Conservation (phyloP, 2,888 invertebrate genomes). For the Papilio demoleus region DNA sequence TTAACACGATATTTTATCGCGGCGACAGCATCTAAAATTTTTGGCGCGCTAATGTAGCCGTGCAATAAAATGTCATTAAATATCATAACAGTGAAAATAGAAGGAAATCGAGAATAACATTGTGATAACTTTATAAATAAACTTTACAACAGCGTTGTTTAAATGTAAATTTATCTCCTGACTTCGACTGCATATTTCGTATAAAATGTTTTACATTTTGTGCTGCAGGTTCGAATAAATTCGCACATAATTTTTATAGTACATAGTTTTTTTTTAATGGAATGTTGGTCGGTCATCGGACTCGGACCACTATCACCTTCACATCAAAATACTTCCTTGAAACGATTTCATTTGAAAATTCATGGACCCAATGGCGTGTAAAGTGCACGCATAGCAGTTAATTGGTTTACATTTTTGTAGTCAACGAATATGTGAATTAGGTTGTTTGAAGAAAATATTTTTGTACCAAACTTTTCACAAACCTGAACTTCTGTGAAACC, state of each 20-base stretch:
- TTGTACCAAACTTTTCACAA: background rate
- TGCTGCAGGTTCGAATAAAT: slow-evolving; percentile 22
- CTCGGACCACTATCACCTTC: slow-evolving; percentile 58
- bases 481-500: background rate
- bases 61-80: background rate
- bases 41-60: too few relatives aligned
- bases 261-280: slow-evolving; percentile 32
- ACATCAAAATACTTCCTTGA: slow-evolving; percentile 62
- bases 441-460: slow-evolving; percentile 8
- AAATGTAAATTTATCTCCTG: slow-evolving; percentile 30
- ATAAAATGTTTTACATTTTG: slow-evolving; percentile 29
- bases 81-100: background rate
- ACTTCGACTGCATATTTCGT: slow-evolving; percentile 25
- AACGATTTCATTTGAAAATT: slow-evolving; percentile 59
- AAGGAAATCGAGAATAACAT: slow-evolving; percentile 23
- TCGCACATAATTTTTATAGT: slow-evolving; percentile 28
- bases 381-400: slow-evolving; percentile 40
- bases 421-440: slow-evolving; percentile 37
- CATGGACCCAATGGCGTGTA: slow-evolving; percentile 55
- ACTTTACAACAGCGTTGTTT: slow-evolving; percentile 17
- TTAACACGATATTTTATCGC: too few relatives aligned
- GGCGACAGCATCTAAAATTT: too few relatives aligned
- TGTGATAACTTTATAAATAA: slow-evolving; percentile 23
- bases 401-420: slow-evolving; percentile 42
- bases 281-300: slow-evolving; percentile 31